phyloP scores from a whole-genome alignment of 1,140 invertebrate genomes.

The Eriosoma lanigerum region DNA sequence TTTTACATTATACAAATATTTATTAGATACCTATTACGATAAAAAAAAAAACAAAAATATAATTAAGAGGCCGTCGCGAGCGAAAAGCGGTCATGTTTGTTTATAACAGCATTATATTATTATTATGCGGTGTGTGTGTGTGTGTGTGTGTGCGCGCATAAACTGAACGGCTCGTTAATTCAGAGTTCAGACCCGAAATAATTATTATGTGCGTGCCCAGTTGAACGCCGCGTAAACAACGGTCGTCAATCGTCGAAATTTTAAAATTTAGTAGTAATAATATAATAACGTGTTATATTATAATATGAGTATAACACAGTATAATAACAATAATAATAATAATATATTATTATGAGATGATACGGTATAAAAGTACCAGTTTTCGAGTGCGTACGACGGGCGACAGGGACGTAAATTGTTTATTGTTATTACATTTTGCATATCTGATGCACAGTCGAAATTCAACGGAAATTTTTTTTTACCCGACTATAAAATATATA shows the following conservation, averaged over 20 bases:
- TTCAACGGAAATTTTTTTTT: not conserved
- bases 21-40: too few relatives aligned
- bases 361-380: not conserved
- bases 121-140: not conserved
- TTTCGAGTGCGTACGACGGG: not conserved
- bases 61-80: too few relatives aligned
- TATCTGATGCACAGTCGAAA: not conserved
- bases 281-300: not conserved
- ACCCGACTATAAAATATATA: too few relatives aligned
- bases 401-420: not conserved
- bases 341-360: not conserved
- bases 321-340: not conserved
- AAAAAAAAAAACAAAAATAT: too few relatives aligned
- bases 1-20: too few relatives aligned
- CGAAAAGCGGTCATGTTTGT: conserved; percentile 17
- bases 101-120: conserved; percentile 8
- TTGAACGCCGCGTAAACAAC: conserved; percentile 2
- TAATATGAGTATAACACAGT: not conserved
- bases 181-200: conserved; percentile 20
- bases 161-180: conserved; percentile 46
- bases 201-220: conserved; percentile 29
- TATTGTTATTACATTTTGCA: not conserved
- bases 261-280: too few relatives aligned
- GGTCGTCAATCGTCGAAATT: not conserved
- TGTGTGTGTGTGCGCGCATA: too few relatives aligned